Percentiles rank a stretch among this genome's conserved stretches.
These are phyloP conservation scores for Orthonychiurus folsomi DNA, from an alignment of 2,888 invertebrate genomes.

Conservation along the genomic window DNA sequence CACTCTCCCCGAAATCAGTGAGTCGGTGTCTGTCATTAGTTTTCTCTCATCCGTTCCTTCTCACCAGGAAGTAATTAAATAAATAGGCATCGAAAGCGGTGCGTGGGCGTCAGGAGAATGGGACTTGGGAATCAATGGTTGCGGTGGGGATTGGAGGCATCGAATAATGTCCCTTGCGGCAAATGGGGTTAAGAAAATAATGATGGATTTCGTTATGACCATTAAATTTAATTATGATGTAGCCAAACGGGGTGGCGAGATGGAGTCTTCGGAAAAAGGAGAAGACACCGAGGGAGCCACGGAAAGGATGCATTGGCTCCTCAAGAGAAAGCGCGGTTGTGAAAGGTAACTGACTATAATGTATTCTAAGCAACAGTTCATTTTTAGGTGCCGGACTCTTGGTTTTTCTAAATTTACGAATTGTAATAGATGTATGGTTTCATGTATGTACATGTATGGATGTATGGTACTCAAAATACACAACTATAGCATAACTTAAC, in stretches of 20 bases:
- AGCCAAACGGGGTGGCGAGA: slow-evolving; percentile 59
- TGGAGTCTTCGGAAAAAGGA: slow-evolving; percentile 75
- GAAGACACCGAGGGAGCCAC: slow-evolving; percentile 63
- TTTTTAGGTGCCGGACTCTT: not conserved
- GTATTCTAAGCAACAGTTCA: not conserved
- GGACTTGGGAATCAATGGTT: no score
- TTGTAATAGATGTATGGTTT: no score
- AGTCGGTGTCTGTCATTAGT: not conserved
- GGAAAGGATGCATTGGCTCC: slow-evolving; percentile 68
- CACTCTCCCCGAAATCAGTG: no score
- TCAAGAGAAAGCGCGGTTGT: slow-evolving; percentile 71
- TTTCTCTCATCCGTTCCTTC: slow-evolving; percentile 6
- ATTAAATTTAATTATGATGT: slow-evolving; percentile 42
- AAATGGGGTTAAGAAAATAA: not conserved
- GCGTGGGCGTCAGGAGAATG: no score
- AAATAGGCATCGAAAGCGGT: no score
- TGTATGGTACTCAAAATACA: no score
- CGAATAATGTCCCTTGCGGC: not conserved
- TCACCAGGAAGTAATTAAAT: no score
- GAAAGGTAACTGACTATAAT: slow-evolving; percentile 55
- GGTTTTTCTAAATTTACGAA: no score
- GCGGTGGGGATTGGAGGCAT: slow-evolving; percentile 48
- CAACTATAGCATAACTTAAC: no score
- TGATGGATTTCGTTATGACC: not conserved
- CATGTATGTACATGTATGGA: no score